A percentile compares a stretch with the other conserved stretches of the same genome.
Conservation (phyloP, 2,888 invertebrate genomes). For the Phania funesta region DNA sequence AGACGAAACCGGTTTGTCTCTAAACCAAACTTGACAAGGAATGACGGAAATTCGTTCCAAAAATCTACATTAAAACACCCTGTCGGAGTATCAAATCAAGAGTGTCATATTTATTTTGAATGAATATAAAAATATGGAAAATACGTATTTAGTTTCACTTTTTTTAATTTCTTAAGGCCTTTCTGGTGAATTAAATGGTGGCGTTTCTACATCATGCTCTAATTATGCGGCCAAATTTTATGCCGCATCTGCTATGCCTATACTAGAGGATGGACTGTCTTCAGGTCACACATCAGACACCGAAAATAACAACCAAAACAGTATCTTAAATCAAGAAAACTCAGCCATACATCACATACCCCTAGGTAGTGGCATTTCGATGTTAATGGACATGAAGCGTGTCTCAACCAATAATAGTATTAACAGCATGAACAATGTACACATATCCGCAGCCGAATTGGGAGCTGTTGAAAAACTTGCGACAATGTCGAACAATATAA, state of each 20-base stretch:
- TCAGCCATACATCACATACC: slow-evolving; percentile 69
- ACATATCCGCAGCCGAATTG: slow-evolving; percentile 71
- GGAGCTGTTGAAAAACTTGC: slow-evolving; percentile 61
- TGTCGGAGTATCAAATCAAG: too few relatives aligned
- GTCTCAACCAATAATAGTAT: slow-evolving; percentile 77
- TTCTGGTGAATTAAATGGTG: slow-evolving; percentile 81
- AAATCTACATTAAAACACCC: too few relatives aligned
- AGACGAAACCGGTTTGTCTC: too few relatives aligned
- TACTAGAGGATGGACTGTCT: slow-evolving; percentile 95
- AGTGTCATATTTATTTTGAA: not conserved
- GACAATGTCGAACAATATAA: slow-evolving; percentile 67
- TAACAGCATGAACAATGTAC: slow-evolving; percentile 75
- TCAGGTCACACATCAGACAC: slow-evolving; percentile 96
- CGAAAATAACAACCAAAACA: slow-evolving; percentile 89
- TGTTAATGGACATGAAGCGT: slow-evolving; percentile 79
- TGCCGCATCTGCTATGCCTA: slow-evolving; percentile 91
- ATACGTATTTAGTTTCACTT: not conserved
- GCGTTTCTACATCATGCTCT: slow-evolving; percentile 82
- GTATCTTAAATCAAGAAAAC: slow-evolving; percentile 69
- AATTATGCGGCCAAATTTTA: slow-evolving; percentile 83
- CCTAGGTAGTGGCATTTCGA: slow-evolving; percentile 75
- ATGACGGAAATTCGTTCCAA: too few relatives aligned
- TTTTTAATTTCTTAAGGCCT: slow-evolving; percentile 77
- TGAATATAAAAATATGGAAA: not conserved
- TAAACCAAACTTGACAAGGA: too few relatives aligned